A percentile compares a stretch with the other conserved stretches of the same genome.
phyloP scores from a whole-genome alignment of 2,888 invertebrate genomes.

The Pandemis corylana region DNA sequence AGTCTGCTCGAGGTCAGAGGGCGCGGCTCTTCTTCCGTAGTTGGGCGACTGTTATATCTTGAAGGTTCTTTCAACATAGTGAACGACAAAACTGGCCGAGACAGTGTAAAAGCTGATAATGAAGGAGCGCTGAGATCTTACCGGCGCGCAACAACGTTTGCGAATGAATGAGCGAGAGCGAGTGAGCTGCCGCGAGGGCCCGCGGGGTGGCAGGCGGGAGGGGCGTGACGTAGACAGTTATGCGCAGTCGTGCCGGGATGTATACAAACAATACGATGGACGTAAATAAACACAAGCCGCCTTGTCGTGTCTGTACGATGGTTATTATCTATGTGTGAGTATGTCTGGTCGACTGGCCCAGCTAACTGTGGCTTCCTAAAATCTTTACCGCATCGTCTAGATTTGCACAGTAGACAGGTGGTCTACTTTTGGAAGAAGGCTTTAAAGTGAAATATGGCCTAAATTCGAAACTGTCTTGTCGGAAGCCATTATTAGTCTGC shows the following conservation, averaged over 20 bases:
- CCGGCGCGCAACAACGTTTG: slow-evolving; percentile 76
- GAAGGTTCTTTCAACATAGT: slow-evolving; percentile 81
- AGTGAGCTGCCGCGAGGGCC: slow-evolving; percentile 57
- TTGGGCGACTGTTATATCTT: slow-evolving; percentile 69
- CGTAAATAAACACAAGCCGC: slow-evolving; percentile 84
- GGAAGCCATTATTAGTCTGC: not conserved
- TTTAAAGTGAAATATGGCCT: slow-evolving; percentile 15
- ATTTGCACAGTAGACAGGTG: slow-evolving; percentile 42
- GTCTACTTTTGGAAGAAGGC: slow-evolving; percentile 38
- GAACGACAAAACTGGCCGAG: slow-evolving; percentile 51
- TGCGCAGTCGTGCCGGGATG: slow-evolving; percentile 84
- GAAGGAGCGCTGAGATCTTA: slow-evolving; percentile 64
- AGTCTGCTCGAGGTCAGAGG: slow-evolving; percentile 71
- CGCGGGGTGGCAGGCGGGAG: slow-evolving; percentile 66
- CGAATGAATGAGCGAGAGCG: slow-evolving; percentile 82
- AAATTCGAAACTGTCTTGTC: slow-evolving; percentile 15
- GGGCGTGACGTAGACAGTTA: slow-evolving; percentile 77
- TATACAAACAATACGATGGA: slow-evolving; percentile 85
- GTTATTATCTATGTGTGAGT: slow-evolving; percentile 77
- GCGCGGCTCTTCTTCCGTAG: slow-evolving; percentile 67
- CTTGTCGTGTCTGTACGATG: slow-evolving; percentile 68
- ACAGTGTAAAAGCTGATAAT: slow-evolving; percentile 53
- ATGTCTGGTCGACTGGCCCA: slow-evolving; percentile 59
- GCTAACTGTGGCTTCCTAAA: slow-evolving; percentile 43
- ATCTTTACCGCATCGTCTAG: slow-evolving; percentile 40